Evolutionary conservation across 2,113 vertebrate species (phyloP), one percentile per base, ranked within the genome.

Genomic region (Perognathus longimembris): DNA sequence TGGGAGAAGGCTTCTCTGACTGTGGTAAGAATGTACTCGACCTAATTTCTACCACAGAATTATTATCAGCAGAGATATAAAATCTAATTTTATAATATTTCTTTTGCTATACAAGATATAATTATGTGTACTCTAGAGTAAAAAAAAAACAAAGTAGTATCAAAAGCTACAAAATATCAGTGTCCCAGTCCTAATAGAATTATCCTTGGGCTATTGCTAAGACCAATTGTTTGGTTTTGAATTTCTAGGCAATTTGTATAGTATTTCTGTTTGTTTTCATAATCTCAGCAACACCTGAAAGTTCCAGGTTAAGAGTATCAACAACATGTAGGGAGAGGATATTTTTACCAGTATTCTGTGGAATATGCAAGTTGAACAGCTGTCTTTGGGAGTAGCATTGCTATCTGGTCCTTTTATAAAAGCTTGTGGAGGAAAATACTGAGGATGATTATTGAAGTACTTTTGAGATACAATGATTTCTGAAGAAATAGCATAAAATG

Each of bases 361-460:
- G 4, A 42, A 74, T 66, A 30, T 61, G 32, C 1, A 83, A 45
- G 12, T 3, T 2, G 28, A 77, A 6, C 34, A 66, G 1, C 6
- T 79, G 67, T 83, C 32, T 69, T 61, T 64, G 34, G 38, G 30
- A 18, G 40, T 34, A 28, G 63, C 38, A 34, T 10, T 89, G 45
- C 67, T 34, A 57, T 14, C 71, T 91, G 45, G 45, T 74, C 36
- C 70, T 85, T 59, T 10, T 34, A 45, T 54, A 54, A 54, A 54
- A 34, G 15, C 32, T 88, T 81, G 50, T 42, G 32, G 85, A 86
- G 69, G 78, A 87, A 90, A 81, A 92, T n/a, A 50, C 26, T 79
- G 69, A 4, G 3, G 69, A 73, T 89, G 24, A 7, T 34, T 79
- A 90, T 20, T 59, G 61, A 7, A 20, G 6, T 15, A 24, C 36